Conservation (phyloP, 2,888 invertebrate species). For the Watsonalla binaria region DNA sequence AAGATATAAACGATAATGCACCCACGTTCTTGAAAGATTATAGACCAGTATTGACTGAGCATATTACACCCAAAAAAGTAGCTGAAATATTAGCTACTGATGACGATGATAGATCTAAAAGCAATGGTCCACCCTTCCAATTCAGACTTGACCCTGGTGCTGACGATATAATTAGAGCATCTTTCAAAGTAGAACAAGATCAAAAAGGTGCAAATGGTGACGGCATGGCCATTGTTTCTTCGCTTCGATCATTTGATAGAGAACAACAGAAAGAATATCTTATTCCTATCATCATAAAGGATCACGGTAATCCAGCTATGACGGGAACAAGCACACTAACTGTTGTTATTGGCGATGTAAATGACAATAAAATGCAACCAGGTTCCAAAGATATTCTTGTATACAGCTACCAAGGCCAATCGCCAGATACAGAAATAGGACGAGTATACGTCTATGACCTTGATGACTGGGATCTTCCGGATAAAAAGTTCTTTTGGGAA, state of each 20-base stretch:
- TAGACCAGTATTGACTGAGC: conserved; percentile 94
- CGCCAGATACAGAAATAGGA: conserved; percentile 94
- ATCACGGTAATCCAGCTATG: conserved; percentile 97
- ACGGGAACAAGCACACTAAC: conserved; percentile 97
- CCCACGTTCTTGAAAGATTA: conserved; percentile 96
- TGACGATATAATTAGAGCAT: conserved; percentile 94
- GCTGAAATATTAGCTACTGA: conserved; percentile 96
- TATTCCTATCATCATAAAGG: conserved; percentile 98
- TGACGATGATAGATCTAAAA: conserved; percentile 95
- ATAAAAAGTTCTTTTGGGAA: conserved; percentile 98
- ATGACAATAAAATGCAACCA: conserved; percentile 99
- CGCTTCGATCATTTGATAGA: conserved; percentile 94
- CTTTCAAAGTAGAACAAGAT: conserved; percentile 98
- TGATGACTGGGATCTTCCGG: conserved; percentile 99
- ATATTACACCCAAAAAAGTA: conserved; percentile 93
- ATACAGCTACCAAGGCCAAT: conserved; percentile 96
- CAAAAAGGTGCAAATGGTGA: conserved; percentile 98
- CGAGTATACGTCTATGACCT: conserved; percentile 97
- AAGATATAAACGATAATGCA: conserved; percentile 97
- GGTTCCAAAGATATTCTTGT: conserved; percentile 98
- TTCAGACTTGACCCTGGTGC: conserved; percentile 95
- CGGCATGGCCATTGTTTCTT: conserved; percentile 98
- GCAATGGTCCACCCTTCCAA: conserved; percentile 98
- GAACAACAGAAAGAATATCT: conserved; percentile 97
- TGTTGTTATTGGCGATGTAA: conserved; percentile 97